Base-by-base conservation (phyloP, 2,113 vertebrate species). In the Tonatia bakeri region DNA sequence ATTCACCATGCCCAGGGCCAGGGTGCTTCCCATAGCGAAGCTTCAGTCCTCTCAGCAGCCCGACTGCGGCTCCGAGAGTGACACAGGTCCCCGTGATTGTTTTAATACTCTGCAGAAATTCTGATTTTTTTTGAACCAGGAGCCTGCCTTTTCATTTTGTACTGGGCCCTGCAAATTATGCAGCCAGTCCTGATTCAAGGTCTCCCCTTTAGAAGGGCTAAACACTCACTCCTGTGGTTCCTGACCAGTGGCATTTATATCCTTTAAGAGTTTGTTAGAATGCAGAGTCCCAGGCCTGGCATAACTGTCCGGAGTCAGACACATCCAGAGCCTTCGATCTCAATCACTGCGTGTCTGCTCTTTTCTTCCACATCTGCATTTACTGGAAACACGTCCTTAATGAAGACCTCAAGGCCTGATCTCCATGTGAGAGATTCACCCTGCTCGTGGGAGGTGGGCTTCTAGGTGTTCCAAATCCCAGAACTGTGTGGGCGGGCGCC, bases 301-400 rank as follows among this genome's bases (percentile, higher is more conserved):
- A 19, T 19, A 17, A 54, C 38, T 33, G 64, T 79, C 64, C 9
- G 24, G 47, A 50, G 75, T 47, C 67, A 65, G 83, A 36, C 91
- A 82, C 31, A 52, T 40, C 15, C 50, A 31, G 64, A 38, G 76
- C 13, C 70, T 38, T 36, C 2, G 3, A 16, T 50, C 47, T 59
- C n/a, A 64, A 3, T 40, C 33, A 1, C 28, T 13, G 67, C 40
- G 90, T 13, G 6, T 22, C 40, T 73, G 19, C 81, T 69, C 13
- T 88, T 83, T 95, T 43, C 76, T 91, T 85, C 16, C 36, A 38
- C 5, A 52, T 89, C 75, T 95, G 40, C 70, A 89, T 69, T 94
- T 64, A n/a, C 14, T 26, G 13, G 72, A 69, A 85, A 85, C 7
- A 15, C 28, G 14, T 33, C 56, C 31, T 40, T 47, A 33, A 73